These are phyloP conservation scores for Papilio gigon DNA, from an alignment of 2,888 invertebrate genomes.

Conservation along the genomic window DNA sequence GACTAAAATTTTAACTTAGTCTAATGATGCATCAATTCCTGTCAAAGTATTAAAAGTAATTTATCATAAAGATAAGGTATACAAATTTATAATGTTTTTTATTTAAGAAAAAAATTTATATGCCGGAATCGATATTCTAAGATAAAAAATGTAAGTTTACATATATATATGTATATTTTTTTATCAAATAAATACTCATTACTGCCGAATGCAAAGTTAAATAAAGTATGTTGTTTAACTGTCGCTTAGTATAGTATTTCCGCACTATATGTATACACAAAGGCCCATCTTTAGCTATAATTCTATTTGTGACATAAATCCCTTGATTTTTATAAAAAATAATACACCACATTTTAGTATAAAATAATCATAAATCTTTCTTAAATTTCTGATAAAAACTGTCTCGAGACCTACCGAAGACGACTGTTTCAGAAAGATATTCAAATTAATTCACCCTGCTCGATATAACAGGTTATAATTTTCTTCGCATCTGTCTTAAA, in stretches of 20 bases:
- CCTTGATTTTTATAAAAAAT: not conserved
- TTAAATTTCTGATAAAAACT: slow-evolving; percentile 14
- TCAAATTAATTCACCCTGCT: slow-evolving; percentile 1
- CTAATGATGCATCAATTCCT: slow-evolving; percentile 11
- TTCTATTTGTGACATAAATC: too few relatives aligned
- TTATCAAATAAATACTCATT: too few relatives aligned
- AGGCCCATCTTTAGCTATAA: too few relatives aligned
- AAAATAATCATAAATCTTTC: not conserved
- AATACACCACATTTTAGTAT: not conserved
- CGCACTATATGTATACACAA: too few relatives aligned
- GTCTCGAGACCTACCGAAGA: not conserved
- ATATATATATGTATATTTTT: too few relatives aligned
- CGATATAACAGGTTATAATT: not conserved
- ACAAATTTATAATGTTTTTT: not conserved
- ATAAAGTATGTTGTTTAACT: too few relatives aligned
- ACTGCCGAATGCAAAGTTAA: too few relatives aligned
- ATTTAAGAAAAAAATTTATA: too few relatives aligned
- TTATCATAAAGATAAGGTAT: not conserved
- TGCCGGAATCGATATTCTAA: too few relatives aligned
- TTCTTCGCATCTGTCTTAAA: not conserved
- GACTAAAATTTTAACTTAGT: slow-evolving; percentile 8
- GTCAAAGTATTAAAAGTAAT: not conserved
- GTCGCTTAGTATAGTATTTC: too few relatives aligned
- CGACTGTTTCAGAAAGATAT: not conserved
- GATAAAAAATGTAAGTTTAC: too few relatives aligned